Evolutionary conservation across 2,113 vertebrate species (phyloP).

Genomic region (Percina caprodes): DNA sequence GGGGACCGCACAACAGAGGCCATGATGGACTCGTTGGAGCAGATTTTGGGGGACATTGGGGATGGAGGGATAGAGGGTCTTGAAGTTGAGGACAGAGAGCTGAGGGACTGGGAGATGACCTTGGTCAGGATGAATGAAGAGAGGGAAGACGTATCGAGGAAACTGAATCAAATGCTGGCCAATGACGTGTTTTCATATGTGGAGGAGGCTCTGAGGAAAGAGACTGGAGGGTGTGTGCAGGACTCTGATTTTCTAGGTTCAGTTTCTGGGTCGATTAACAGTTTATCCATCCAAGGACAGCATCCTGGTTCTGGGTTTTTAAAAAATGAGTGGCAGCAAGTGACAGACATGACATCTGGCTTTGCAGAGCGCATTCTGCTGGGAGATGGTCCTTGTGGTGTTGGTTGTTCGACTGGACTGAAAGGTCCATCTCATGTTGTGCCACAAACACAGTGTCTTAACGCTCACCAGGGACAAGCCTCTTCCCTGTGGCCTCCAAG

Average conservation of each 20-base stretch:
- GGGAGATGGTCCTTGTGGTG: background rate
- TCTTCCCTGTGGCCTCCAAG: background rate
- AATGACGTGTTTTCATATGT: slow-evolving; percentile 55
- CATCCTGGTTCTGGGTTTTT: background rate
- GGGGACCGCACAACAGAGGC: slow-evolving; percentile 33
- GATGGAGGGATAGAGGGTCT: slow-evolving; percentile 21
- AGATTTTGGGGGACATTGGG: slow-evolving; percentile 39
- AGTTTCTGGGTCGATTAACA: background rate
- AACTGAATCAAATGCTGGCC: slow-evolving; percentile 34
- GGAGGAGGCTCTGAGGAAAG: slow-evolving; percentile 69
- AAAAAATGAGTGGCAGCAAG: background rate
- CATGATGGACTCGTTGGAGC: slow-evolving; percentile 69
- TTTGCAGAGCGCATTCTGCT: background rate
- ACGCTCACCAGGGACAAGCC: slow-evolving; percentile 1
- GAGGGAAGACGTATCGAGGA: slow-evolving; percentile 17
- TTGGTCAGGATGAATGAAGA: slow-evolving; percentile 59
- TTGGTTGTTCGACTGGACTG: background rate
- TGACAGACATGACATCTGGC: background rate
- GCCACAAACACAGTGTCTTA: background rate
- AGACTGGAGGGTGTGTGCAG: background rate
- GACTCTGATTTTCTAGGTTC: background rate
- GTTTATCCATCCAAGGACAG: background rate
- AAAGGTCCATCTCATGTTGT: background rate
- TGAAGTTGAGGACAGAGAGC: background rate
- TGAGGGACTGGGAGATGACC: slow-evolving; percentile 74